Base-by-base conservation (phyloP, 2,113 vertebrate species). In the Dasyornis broadbenti region DNA sequence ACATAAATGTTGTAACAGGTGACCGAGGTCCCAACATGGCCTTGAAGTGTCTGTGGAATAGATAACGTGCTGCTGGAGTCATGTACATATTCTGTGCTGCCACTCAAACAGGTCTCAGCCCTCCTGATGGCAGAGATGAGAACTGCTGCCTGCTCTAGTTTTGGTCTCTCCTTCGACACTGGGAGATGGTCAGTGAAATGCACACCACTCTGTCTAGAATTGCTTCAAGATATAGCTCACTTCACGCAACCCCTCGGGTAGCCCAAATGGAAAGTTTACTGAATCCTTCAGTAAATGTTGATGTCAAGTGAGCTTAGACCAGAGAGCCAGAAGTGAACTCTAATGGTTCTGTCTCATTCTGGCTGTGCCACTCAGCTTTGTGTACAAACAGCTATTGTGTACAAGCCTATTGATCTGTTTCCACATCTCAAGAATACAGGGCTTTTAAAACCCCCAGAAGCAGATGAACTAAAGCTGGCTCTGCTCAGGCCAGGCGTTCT, bases 31-130 rank as follows among this genome's bases (percentile, higher is more conserved):
- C 26, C 37, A 39, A 63, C 12, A 7, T 5, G 37, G 53, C 65
- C 63, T 71, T 82, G 65, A 87, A 70, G 47, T 1, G 1, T 53
- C 65, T 37, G 42, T 23, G 21, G 30, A 83, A 31, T 7, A 90
- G 77, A 60, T 14, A 47, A 68, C 54, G 31, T 2, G 4, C 42
- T 91, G 35, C 37, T 70, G 64, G 15, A 72, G 89, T 63, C 0
- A 0, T 16, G 35, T 9, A 22, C 0, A 0, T 35, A n/a, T 50
- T 71, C 57, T 52, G 35, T 47, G 63, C 75, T 92, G 82, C 42
- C 76, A 47, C 65, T 71, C 37, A 59, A 72, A 57, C 9, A 33
- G 27, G 10, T 9, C 42, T 76, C 78, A 89, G 70, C 30, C 10
- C 39, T 82, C 31, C 42, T 39, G 61, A 66, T 13, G 50, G 37